These are phyloP conservation scores for crab-eating macaque (Macaca fascicularis) DNA, from an alignment of 2,113 vertebrate genomes.

Conservation along the genomic window DNA sequence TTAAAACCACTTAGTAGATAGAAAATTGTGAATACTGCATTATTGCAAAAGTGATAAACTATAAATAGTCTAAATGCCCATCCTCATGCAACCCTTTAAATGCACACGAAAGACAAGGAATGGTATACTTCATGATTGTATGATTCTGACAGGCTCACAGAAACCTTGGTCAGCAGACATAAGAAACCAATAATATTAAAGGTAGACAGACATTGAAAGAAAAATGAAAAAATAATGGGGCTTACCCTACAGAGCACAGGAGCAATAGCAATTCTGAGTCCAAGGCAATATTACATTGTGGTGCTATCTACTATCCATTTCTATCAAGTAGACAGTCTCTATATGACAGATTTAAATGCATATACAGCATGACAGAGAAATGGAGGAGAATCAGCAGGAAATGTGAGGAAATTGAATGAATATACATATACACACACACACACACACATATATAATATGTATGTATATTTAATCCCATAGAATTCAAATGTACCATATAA, in stretches of 20 bases:
- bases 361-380: not conserved
- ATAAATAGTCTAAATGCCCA: not conserved
- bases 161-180: not conserved
- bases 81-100: not conserved
- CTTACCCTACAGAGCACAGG: not conserved
- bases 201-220: not conserved
- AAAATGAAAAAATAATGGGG: not conserved
- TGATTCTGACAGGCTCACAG: not conserved
- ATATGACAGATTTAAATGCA: not conserved
- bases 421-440: not conserved
- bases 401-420: not conserved
- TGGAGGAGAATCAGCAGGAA: not conserved
- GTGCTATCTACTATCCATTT: not conserved
- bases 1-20: not conserved
- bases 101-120: not conserved
- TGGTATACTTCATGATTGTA: not conserved
- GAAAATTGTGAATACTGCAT: not conserved
- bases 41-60: not conserved
- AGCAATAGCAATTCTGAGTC: not conserved
- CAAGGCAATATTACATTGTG: not conserved
- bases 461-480: fast-evolving
- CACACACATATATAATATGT: too few relatives aligned
- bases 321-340: not conserved
- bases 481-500: not conserved
- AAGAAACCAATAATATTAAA: not conserved